These are phyloP conservation scores for Chlorodrepanis virens DNA, from an alignment of 2,113 vertebrate species.

Conservation along the genomic window DNA sequence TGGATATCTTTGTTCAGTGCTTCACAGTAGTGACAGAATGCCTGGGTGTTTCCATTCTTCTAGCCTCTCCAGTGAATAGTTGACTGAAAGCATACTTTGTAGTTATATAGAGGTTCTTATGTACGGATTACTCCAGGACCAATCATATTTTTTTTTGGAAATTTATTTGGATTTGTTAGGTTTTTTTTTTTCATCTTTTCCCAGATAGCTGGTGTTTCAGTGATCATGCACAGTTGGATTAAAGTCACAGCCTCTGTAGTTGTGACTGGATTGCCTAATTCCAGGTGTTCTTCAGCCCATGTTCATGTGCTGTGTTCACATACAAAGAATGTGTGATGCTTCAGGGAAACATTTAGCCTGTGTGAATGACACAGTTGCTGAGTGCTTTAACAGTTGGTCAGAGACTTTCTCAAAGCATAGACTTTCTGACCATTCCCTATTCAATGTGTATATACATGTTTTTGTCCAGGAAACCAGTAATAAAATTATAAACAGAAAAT, in stretches of 20 bases:
- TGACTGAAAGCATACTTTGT: neutral
- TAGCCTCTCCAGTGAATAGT: neutral
- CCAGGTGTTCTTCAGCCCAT: neutral
- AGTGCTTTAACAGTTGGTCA: neutral
- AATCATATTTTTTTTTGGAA: neutral
- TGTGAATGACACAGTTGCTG: neutral
- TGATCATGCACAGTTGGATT: neutral
- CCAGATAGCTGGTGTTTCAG: neutral
- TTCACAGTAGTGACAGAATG: neutral
- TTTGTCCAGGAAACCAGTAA: neutral
- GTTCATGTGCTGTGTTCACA: neutral
- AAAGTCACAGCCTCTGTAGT: neutral
- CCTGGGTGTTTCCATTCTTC: neutral
- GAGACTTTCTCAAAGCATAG: neutral
- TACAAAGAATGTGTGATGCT: constrained; percentile 3
- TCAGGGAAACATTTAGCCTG: constrained; percentile 23
- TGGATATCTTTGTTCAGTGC: neutral
- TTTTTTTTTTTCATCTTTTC: neutral
- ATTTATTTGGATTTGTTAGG: neutral
- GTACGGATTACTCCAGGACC: neutral
- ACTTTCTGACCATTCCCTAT: neutral
- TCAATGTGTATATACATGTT: neutral
- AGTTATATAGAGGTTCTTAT: neutral
- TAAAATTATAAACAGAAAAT: neutral
- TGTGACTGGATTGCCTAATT: neutral